A percentile compares a stretch with the other conserved stretches of the same genome.
Evolutionary conservation across 2,797 vertebrate species (phyloP).

Genomic region (Euphonia xanthogaster): DNA sequence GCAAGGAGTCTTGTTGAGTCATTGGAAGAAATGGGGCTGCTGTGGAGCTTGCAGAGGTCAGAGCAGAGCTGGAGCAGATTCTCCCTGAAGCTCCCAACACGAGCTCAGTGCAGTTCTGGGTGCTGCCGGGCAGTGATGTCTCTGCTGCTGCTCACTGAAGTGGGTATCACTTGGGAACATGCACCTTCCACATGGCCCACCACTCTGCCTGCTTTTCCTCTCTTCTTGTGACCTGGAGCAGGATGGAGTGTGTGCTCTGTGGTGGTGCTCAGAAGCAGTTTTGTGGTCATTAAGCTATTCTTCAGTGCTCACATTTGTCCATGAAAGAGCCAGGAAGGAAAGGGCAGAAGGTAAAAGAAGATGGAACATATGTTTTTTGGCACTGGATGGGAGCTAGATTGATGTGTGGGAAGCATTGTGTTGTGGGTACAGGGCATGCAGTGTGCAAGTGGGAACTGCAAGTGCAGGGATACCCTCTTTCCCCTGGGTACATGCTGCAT

Average conservation of each 20-base stretch:
- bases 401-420: not conserved
- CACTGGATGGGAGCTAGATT: not conserved
- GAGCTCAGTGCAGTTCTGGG: not conserved
- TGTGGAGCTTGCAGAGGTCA: not conserved
- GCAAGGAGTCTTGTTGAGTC: not conserved
- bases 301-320: not conserved
- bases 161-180: not conserved
- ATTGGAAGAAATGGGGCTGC: not conserved
- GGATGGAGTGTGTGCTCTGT: not conserved
- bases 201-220: not conserved
- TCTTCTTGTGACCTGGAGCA: not conserved
- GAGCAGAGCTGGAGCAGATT: not conserved
- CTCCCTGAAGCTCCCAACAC: not conserved
- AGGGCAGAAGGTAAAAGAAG: not conserved
- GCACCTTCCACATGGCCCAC: not conserved
- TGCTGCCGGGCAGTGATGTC: too few relatives aligned
- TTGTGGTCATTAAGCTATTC: not conserved
- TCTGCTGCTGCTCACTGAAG: not conserved
- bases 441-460: not conserved
- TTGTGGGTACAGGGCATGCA: not conserved
- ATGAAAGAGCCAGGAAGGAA: not conserved
- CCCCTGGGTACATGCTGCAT: not conserved
- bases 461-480: not conserved
- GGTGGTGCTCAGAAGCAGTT: not conserved
- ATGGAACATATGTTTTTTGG: not conserved